These are phyloP conservation scores for Zelleria hepariella DNA, from an alignment of 2,888 invertebrate genomes.

Conservation along the genomic window DNA sequence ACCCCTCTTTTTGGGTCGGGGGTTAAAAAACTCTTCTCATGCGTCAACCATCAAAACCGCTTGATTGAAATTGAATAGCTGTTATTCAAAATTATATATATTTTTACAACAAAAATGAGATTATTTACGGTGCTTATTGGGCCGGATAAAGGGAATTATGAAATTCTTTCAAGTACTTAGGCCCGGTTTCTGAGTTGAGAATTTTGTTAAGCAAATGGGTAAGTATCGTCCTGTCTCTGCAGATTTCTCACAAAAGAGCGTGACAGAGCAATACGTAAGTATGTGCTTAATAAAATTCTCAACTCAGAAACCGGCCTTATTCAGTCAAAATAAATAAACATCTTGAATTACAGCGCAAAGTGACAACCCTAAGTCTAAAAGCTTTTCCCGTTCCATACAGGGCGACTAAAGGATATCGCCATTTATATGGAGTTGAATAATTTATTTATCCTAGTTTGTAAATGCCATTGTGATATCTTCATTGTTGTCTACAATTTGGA, in stretches of 20 bases:
- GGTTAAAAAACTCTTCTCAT: background rate
- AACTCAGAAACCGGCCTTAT: no score
- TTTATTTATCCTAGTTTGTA: conserved; percentile 1
- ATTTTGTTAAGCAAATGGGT: no score
- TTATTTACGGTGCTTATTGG: no score
- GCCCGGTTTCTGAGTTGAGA: no score
- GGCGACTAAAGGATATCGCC: conserved; percentile 8
- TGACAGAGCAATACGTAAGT: no score
- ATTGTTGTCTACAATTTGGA: conserved; percentile 8
- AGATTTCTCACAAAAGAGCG: no score
- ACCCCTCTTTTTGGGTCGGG: no score
- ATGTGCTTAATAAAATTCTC: no score
- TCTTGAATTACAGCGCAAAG: background rate
- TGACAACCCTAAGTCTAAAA: conserved; percentile 13
- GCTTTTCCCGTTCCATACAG: conserved; percentile 16
- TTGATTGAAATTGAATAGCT: background rate
- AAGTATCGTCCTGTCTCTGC: no score
- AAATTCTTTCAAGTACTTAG: no score
- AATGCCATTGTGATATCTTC: conserved; percentile 9
- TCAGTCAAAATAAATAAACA: no score
- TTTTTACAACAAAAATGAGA: background rate
- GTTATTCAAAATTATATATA: background rate
- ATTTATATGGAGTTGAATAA: conserved; percentile 11
- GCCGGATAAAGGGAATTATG: no score
- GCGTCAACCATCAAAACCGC: background rate